Percentiles rank a stretch among this genome's conserved stretches.
phyloP scores from a whole-genome alignment of 2,888 invertebrate genomes.

The Troglohyphantes excavatus region DNA sequence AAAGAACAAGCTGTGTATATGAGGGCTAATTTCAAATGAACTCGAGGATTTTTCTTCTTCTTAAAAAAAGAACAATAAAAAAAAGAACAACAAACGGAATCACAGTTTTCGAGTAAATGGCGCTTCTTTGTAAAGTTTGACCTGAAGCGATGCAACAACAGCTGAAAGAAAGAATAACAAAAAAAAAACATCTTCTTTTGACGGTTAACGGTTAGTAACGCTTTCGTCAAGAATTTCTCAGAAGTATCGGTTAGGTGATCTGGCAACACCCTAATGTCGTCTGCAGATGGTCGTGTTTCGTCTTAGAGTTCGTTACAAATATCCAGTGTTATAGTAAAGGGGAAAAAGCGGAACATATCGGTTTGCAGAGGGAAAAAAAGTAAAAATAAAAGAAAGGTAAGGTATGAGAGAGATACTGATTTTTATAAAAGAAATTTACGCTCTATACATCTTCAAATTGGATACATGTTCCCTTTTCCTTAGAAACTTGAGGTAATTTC shows the following conservation, averaged over 20 bases:
- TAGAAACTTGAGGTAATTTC: too few species aligned
- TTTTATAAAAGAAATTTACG: neutral
- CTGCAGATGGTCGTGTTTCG: slow-evolving; percentile 66
- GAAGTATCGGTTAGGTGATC: slow-evolving; percentile 66
- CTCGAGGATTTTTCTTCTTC: slow-evolving; percentile 38
- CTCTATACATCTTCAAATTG: too few species aligned
- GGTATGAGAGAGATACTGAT: neutral
- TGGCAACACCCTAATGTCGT: slow-evolving; percentile 71
- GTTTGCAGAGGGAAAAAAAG: slow-evolving; percentile 4
- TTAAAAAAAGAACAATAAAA: neutral
- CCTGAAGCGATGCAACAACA: slow-evolving; percentile 56
- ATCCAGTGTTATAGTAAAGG: slow-evolving; percentile 27
- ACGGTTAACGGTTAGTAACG: slow-evolving; percentile 54
- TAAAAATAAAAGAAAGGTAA: neutral
- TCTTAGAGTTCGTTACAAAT: slow-evolving; percentile 48
- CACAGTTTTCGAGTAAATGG: slow-evolving; percentile 68
- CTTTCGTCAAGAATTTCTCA: slow-evolving; percentile 48
- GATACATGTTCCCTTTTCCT: too few species aligned
- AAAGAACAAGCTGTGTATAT: slow-evolving; percentile 39
- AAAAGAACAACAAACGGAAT: slow-evolving; percentile 47
- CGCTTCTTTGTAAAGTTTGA: slow-evolving; percentile 67
- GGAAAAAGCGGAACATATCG: slow-evolving; percentile 39
- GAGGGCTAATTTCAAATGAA: slow-evolving; percentile 65
- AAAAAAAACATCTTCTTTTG: slow-evolving; percentile 7
- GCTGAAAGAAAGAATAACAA: slow-evolving; percentile 23